Conservation (phyloP, 1,140 invertebrate species). For the Drosophila kepulauana region DNA sequence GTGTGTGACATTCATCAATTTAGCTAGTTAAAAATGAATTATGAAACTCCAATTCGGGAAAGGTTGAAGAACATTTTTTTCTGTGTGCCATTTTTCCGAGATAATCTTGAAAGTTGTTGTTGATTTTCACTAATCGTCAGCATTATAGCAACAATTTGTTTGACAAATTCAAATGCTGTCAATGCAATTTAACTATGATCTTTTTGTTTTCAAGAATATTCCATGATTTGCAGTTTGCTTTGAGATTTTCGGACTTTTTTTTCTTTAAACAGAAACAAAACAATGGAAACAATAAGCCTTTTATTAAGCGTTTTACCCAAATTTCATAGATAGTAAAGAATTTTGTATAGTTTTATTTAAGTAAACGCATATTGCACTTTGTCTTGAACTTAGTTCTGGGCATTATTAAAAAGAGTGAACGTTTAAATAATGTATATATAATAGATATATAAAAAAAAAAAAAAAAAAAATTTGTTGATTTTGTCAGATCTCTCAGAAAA, state of each 20-base stretch:
- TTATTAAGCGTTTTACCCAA: constrained; percentile 23
- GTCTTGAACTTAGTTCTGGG: constrained; percentile 72
- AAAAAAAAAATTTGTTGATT: constrained; percentile 21
- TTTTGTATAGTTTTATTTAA: constrained; percentile 15
- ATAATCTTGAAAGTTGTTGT: background rate
- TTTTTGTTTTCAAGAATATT: constrained; percentile 8
- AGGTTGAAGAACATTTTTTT: background rate
- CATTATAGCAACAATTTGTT: constrained; percentile 56
- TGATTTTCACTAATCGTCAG: constrained; percentile 9
- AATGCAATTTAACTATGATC: constrained; percentile 15
- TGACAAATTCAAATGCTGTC: constrained; percentile 49
- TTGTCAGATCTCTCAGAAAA: constrained; percentile 14
- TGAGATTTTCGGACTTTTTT: constrained; percentile 10
- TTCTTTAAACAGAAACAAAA: background rate
- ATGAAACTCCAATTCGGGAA: background rate
- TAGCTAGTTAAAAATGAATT: constrained; percentile 25
- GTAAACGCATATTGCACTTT: constrained; percentile 76
- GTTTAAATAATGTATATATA: background rate
- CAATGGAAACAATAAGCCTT: constrained; percentile 4
- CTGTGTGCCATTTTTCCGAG: constrained; percentile 12
- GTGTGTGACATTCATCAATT: background rate
- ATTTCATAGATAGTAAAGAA: constrained; percentile 10
- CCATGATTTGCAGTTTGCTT: constrained; percentile 11
- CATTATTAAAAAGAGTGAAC: constrained; percentile 40
- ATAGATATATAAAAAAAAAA: constrained; percentile 28